These are phyloP conservation scores for Teleogryllus occipitalis DNA, from an alignment of 1,140 invertebrate genomes.

Conservation along the genomic window DNA sequence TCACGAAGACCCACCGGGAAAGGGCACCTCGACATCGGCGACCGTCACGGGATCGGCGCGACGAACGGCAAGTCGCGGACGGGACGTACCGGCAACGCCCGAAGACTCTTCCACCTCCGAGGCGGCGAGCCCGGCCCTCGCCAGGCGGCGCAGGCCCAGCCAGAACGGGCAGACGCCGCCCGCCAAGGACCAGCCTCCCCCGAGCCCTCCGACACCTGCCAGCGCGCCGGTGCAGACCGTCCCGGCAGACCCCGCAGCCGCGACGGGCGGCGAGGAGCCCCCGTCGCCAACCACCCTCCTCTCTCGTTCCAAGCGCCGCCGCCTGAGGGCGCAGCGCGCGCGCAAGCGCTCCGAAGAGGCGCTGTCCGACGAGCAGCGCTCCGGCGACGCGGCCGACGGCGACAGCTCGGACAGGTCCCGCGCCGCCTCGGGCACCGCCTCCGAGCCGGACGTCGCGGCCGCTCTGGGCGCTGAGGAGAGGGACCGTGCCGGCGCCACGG, in stretches of 20 bases:
- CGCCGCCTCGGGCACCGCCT: too few species aligned
- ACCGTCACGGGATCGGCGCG: neutral
- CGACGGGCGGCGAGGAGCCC: neutral
- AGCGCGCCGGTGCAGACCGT: neutral
- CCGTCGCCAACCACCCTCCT: neutral
- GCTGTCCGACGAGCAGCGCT: too few species aligned
- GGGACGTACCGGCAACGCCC: neutral
- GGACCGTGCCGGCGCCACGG: too few species aligned
- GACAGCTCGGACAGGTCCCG: too few species aligned
- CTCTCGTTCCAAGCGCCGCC: neutral
- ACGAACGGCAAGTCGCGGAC: neutral
- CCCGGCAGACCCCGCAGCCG: neutral
- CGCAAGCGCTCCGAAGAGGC: neutral
- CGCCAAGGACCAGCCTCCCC: neutral
- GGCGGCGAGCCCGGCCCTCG: neutral
- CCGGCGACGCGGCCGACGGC: too few species aligned
- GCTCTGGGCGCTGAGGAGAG: too few species aligned
- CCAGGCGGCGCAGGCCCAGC: neutral
- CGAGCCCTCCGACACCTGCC: neutral
- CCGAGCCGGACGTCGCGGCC: too few species aligned
- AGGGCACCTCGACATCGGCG: neutral
- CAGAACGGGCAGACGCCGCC: neutral
- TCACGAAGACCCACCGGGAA: neutral
- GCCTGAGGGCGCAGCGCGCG: neutral
- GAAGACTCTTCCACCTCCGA: neutral